A percentile compares a stretch with the other conserved stretches of the same genome.
phyloP scores from a whole-genome alignment of 2,888 invertebrate genomes.

The Phlogophora meticulosa region DNA sequence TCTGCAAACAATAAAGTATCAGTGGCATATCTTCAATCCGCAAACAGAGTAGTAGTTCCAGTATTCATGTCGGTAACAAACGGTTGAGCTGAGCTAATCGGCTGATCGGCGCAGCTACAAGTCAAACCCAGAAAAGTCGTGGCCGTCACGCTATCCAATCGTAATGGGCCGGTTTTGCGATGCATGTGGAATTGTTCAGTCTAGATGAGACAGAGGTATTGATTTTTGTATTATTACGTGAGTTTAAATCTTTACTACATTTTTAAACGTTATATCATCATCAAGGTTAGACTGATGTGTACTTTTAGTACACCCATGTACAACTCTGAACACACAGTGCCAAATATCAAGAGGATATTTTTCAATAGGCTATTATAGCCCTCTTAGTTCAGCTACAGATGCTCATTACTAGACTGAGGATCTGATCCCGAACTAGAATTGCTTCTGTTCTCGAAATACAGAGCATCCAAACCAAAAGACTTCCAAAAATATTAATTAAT shows the following conservation, averaged over 20 bases:
- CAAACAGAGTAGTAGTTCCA: constrained; percentile 55
- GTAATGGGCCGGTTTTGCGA: constrained; percentile 62
- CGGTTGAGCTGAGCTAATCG: constrained; percentile 56
- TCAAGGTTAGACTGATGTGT: too few relatives aligned
- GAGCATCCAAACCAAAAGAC: too few relatives aligned
- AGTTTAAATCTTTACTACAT: background rate
- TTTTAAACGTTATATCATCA: too few relatives aligned
- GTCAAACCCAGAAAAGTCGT: constrained; percentile 66
- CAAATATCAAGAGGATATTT: too few relatives aligned
- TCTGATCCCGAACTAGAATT: too few relatives aligned
- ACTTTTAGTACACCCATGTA: too few relatives aligned
- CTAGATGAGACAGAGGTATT: constrained; percentile 46
- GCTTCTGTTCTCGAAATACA: too few relatives aligned
- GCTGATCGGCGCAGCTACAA: constrained; percentile 54
- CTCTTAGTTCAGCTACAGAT: too few relatives aligned
- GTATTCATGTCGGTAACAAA: constrained; percentile 62
- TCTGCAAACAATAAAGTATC: constrained; percentile 55
- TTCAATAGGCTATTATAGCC: too few relatives aligned
- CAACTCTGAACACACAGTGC: too few relatives aligned
- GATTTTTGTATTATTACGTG: background rate
- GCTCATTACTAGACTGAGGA: too few relatives aligned
- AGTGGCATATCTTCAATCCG: constrained; percentile 57
- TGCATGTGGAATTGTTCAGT: constrained; percentile 8
- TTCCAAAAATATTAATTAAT: too few relatives aligned
- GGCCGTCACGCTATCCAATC: constrained; percentile 67